Base-by-base conservation (phyloP, 2,888 invertebrate genomes). In the Diarsia rubi region DNA sequence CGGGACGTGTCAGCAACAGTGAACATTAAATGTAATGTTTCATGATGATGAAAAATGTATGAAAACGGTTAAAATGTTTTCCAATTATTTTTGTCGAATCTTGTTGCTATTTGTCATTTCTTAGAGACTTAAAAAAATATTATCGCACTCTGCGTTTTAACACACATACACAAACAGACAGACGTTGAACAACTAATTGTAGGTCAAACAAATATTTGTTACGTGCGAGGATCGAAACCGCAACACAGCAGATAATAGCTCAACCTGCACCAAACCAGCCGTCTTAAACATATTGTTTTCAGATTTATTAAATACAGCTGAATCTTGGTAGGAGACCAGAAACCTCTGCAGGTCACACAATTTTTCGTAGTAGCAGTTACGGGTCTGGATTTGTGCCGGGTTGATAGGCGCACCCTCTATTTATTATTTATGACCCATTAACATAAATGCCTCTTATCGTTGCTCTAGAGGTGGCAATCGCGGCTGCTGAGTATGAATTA, bases 1-100 rank as follows among this genome's bases (percentile, higher is more conserved):
- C 47, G 16, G 79, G 79, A 79, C 44, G 69, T 78, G 83, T 21
- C 19, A 47, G 45, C 27, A 64, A 82, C 24, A 71, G 16, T 52
- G 73, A 57, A 31, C 44, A 62, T 19, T 64, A 14, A 49, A 76
- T 45, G 37, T 45, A 37, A 54, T 68, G 68, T 54, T 62, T 52
- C 16, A 52, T 78, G 65, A 0, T n/a, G 3, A 49, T 77, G 57
- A 49, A 42, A 16, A 44, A 67, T 67, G 27, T 24, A 42, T 70
- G 52, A 45, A 37, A 44, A 54, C 3, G 27, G 37, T 19, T 37
- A 68, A 47, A 24, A 42, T 54, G 3, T n/a, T 69, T 42, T 31
- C 12, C 0, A 54, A 52, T 44, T 44, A 9, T 44, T 71, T 8
- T 52, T 9, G 27, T 4, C 3, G 27, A 21, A n/a, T 5, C n/a